Base-by-base conservation (phyloP, 1,140 invertebrate species). In the Adoxophyes honmai region DNA sequence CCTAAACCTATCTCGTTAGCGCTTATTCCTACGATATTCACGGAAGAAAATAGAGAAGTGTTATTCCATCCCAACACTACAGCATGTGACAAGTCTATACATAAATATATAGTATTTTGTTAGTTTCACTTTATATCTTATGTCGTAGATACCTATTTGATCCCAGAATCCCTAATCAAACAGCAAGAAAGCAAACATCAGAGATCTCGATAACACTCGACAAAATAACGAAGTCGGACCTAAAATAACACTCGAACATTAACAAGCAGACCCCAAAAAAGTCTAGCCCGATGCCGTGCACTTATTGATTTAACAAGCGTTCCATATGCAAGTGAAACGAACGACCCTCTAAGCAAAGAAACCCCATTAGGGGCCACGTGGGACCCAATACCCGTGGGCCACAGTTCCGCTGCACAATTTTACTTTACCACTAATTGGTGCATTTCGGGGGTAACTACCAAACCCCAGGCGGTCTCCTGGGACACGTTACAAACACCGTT, bases 351-450 rank as follows among this genome's bases (percentile, higher is more conserved):
- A 71, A 77, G 75, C 70, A 84, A 84, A 87, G 81, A 86, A 71
- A 86, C 70, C 70, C 79, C 79, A 86, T 86, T 87, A 86, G 67
- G 68, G 64, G 55, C 73, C 84, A 83, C 78, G 66, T 84, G 84
- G 79, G 84, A 86, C 76, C 48, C 33, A 9, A 55, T 60, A 64
- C 59, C 74, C 66, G 61, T 55, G 57, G 38, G 58, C 69, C 69
- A 71, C 51, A 44, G 81, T 87, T 85, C 80, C 76, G 66, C 71
- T 77, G 81, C 80, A 76, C 72, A 85, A 81, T 85, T 81, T 83
- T 85, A 84, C 78, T 85, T 82, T 75, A 72, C 81, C 81, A 81
- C 81, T 87, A 87, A 87, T 87, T 86, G 81, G 79, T 80, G 73
- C 81, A 74, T 78, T 82, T 76, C 56, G 72, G 75, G 77, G 68